Evolutionary conservation across 1,140 invertebrate species (phyloP).

Genomic region (Campoletis sonorensis): DNA sequence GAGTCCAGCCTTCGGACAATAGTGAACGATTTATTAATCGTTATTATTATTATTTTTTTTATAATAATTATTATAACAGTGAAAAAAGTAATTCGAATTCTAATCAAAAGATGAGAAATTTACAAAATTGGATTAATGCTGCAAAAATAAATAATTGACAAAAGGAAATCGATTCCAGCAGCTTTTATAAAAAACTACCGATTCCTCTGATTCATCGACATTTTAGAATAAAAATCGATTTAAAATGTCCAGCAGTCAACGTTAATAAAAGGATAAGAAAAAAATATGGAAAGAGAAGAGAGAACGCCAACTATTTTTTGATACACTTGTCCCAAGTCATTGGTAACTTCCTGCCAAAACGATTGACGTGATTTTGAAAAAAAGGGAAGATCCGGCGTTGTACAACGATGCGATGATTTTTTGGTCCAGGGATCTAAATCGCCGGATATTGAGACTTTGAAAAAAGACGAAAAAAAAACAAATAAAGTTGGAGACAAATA

Average conservation of each 20-base stretch:
- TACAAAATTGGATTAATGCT: background rate
- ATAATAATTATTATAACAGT: no score
- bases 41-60: background rate
- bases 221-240: no score
- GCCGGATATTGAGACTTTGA: background rate
- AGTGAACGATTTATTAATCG: slow-evolving; percentile 1
- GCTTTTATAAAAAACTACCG: no score
- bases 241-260: no score
- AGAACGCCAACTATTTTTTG: background rate
- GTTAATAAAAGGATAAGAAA: no score
- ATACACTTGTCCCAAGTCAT: background rate
- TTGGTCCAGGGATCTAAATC: background rate
- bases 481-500: background rate
- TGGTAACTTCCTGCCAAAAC: background rate
- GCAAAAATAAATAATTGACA: background rate
- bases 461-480: background rate
- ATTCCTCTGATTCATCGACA: no score
- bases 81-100: background rate
- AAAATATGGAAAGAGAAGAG: background rate
- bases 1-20: slow-evolving; percentile 21
- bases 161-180: background rate
- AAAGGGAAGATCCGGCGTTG: background rate
- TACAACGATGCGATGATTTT: background rate
- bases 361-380: background rate
- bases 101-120: background rate